A percentile compares a stretch with the other conserved stretches of the same genome.
Evolutionary conservation across 1,140 invertebrate genomes (phyloP).

Genomic region (Aphaenogaster floridana): DNA sequence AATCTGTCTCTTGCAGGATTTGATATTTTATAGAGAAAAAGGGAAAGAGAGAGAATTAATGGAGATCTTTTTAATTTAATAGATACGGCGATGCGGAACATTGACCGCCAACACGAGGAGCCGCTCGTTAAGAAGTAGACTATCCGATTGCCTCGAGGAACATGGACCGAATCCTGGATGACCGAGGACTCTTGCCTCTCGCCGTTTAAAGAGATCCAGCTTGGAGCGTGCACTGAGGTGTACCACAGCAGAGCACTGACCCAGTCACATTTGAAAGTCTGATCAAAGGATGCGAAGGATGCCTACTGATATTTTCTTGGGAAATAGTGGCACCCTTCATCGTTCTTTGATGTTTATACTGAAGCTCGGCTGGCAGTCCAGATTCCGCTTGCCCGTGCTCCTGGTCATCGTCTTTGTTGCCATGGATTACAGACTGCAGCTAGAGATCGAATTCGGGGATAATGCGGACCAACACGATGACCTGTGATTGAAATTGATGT

Average conservation of each 20-base stretch:
- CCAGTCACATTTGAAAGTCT: not conserved
- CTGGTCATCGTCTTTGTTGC: conserved; percentile 87
- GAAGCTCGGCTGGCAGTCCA: conserved; percentile 88
- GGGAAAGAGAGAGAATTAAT: not conserved
- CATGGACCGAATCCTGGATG: not conserved
- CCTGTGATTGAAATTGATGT: conserved; percentile 47
- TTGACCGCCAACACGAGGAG: not conserved
- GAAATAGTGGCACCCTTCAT: conserved; percentile 81
- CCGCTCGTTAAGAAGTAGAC: not conserved
- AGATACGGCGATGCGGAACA: not conserved
- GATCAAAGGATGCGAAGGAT: conserved; percentile 71
- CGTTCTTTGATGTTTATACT: conserved; percentile 87
- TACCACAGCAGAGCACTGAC: not conserved
- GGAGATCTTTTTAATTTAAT: conserved; percentile 3
- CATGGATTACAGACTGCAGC: conserved; percentile 87
- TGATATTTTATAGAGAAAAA: not conserved
- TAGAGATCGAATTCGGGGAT: conserved; percentile 85
- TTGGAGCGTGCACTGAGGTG: not conserved
- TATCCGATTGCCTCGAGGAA: not conserved
- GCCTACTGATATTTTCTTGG: conserved; percentile 78
- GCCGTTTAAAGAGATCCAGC: not conserved
- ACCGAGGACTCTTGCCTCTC: not conserved
- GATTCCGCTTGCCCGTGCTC: conserved; percentile 88
- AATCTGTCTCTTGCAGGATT: not conserved
- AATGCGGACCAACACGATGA: conserved; percentile 59